Percentiles rank a stretch among this genome's conserved stretches.
Conservation (phyloP, 1,140 invertebrate species). For the Zaprionus ornatus region DNA sequence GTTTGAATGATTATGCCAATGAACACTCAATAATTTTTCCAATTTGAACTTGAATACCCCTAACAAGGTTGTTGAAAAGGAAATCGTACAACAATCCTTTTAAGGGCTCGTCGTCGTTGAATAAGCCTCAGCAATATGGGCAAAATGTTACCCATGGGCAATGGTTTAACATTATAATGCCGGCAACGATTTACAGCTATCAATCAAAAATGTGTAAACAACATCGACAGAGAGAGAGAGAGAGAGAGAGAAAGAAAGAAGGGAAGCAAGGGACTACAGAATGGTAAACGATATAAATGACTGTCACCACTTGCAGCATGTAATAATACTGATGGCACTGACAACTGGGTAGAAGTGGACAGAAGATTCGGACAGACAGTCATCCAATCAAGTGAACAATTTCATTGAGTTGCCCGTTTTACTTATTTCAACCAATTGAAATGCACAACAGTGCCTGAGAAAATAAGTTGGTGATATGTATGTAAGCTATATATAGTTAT, state of each 20-base stretch:
- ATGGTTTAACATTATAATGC: constrained; percentile 34
- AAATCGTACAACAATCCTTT: constrained; percentile 21
- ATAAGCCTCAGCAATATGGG: constrained; percentile 7
- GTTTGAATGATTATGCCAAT: too few relatives aligned
- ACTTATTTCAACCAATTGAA: constrained; percentile 53
- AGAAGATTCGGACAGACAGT: constrained; percentile 11
- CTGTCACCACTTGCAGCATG: constrained; percentile 55
- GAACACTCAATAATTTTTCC: background rate
- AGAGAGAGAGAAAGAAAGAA: constrained; percentile 8
- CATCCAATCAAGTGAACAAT: constrained; percentile 33
- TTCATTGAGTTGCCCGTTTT: constrained; percentile 46
- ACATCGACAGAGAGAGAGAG: constrained; percentile 11
- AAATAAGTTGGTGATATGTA: constrained; percentile 14
- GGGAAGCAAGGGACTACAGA: background rate
- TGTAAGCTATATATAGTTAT: too few relatives aligned
- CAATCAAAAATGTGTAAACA: constrained; percentile 27
- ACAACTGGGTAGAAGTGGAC: constrained; percentile 36
- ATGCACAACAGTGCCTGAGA: constrained; percentile 35
- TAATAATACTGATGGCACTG: constrained; percentile 41
- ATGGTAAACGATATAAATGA: constrained; percentile 46
- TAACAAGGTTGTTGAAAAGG: background rate
- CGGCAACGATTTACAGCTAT: constrained; percentile 1
- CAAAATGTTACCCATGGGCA: constrained; percentile 6
- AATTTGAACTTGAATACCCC: background rate
- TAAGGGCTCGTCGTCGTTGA: background rate